Evolutionary conservation across 2,113 vertebrate species (phyloP).

Genomic region (Alethe castanea): DNA sequence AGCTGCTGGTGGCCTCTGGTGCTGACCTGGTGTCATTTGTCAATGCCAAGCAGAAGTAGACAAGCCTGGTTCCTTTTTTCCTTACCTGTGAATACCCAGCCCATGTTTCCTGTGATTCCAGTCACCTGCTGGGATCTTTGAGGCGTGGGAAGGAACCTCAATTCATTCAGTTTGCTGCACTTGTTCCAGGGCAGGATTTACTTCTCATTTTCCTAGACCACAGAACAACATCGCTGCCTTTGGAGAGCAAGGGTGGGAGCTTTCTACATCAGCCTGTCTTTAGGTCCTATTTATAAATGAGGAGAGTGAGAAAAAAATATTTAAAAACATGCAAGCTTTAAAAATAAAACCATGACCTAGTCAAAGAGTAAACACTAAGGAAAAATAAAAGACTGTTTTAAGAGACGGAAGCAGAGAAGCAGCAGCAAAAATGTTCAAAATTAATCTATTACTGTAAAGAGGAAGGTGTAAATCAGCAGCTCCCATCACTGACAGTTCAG

Average conservation of each 20-base stretch:
- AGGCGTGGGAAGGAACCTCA: background rate
- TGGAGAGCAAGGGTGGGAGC: background rate
- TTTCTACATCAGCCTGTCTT: background rate
- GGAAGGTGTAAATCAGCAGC: background rate
- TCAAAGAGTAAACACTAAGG: conserved; percentile 16
- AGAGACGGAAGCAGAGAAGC: background rate
- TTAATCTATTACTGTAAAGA: background rate
- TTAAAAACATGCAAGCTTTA: conserved; percentile 30
- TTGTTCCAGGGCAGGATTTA: background rate
- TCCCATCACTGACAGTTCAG: background rate
- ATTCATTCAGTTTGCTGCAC: background rate
- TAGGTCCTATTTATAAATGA: conserved; percentile 27
- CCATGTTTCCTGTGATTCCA: background rate
- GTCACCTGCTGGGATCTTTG: background rate
- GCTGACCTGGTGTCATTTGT: background rate
- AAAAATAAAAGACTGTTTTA: conserved; percentile 3
- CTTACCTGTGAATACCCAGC: background rate
- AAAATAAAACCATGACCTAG: conserved; percentile 47
- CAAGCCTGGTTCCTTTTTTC: background rate
- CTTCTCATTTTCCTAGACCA: background rate
- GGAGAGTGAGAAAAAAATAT: conserved; percentile 20
- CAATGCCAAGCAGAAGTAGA: background rate
- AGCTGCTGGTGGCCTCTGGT: background rate
- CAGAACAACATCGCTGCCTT: background rate
- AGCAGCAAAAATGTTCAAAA: background rate